Conservation (phyloP, 1,140 invertebrate species). For the Heterodera schachtii region DNA sequence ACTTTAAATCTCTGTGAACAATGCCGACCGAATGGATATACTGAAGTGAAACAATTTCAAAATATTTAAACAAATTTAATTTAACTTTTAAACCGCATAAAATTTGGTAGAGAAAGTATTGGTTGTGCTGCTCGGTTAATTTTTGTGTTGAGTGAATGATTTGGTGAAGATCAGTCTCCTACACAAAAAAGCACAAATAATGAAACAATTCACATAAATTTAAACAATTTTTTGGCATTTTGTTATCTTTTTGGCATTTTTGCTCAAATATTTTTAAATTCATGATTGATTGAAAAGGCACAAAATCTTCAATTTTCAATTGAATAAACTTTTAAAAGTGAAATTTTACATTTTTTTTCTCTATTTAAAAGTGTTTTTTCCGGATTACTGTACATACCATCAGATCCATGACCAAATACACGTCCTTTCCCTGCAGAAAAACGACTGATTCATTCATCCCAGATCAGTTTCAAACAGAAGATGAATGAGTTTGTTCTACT, state of each 20-base stretch:
- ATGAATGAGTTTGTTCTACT: slow-evolving; percentile 3
- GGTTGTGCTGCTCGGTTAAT: slow-evolving; percentile 66
- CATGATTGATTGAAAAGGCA: too few relatives aligned
- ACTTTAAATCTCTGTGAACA: slow-evolving; percentile 67
- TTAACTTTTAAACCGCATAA: slow-evolving; percentile 67
- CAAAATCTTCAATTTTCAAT: too few relatives aligned
- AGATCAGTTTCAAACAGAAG: neutral
- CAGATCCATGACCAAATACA: slow-evolving; percentile 70
- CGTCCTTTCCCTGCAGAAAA: slow-evolving; percentile 46
- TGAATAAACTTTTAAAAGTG: too few relatives aligned
- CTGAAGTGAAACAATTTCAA: slow-evolving; percentile 38
- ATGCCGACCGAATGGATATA: slow-evolving; percentile 70
- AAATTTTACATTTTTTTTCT: too few relatives aligned
- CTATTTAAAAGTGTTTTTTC: too few relatives aligned
- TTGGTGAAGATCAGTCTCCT: slow-evolving; percentile 66
- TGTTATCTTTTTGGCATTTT: too few relatives aligned
- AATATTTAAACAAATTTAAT: neutral
- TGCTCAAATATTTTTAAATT: too few relatives aligned
- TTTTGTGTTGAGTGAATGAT: slow-evolving; percentile 69
- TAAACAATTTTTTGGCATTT: too few relatives aligned
- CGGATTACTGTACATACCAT: slow-evolving; percentile 65
- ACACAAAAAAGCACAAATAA: neutral
- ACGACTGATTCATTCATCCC: neutral
- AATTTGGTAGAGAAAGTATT: slow-evolving; percentile 69
- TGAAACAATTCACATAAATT: neutral